Evolutionary conservation across 2,797 vertebrate genomes (phyloP), one percentile per base, ranked within the genome.

Genomic region (Danio jaintianensis): DNA sequence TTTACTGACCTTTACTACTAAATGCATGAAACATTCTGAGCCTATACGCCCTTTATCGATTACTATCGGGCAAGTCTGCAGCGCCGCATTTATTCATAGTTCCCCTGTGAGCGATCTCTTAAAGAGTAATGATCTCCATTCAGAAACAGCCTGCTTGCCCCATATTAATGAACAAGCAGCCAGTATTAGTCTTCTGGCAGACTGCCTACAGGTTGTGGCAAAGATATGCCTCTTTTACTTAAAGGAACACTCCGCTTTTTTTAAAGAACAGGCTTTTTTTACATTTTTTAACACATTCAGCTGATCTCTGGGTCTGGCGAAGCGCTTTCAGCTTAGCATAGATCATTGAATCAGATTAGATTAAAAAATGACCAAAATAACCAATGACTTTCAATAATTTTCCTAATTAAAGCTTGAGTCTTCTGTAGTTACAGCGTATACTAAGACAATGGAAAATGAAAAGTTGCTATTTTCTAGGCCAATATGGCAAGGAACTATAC

Each of bases 121-220:
- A 70, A 52, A 62, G 29, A 79, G 56, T 77, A 62, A 70, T 70
- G 56, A 61, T 70, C 45, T 62, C 47, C 10, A 61, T 77, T 61
- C 76, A 61, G 43, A 20, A 68, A 70, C 67, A 52, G 13, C 40
- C 45, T 29, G 36, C 55, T 47, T 50, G 55, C 16, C 29, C n/a
- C 66, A 70, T 61, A 61, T 40, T 70, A 78, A 69, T 61, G 43
- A 61, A 62, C 67, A 63, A 18, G 53, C 7, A 1, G 11, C 20
- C 13, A 42, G 18, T 45, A 70, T 70, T 40, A 69, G 12, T 42
- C 53, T 69, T 59, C 45, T 69, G 43, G 16, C 53, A 58, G n/a
- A 52, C 50, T 1, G 8, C 18, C 38, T n/a, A 77, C 56, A 61
- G n/a, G 36, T n/a, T 69, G 55, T 61, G 36, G 9, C 5, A 61